These are phyloP conservation scores for Acomys russatus DNA, from an alignment of 2,797 vertebrate genomes.

Conservation along the genomic window DNA sequence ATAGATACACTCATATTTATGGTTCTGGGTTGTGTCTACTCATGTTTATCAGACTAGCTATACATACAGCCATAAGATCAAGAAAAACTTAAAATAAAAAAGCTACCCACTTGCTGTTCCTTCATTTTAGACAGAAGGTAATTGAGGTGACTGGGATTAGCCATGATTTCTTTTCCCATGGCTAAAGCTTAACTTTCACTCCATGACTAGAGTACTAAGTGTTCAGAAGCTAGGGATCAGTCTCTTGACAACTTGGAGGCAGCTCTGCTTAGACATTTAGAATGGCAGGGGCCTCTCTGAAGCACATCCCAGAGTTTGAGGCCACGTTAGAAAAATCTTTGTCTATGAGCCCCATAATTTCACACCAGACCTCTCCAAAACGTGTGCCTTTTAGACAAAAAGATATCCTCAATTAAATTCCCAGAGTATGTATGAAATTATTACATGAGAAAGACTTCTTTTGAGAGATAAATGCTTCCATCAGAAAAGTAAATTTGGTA, in stretches of 20 bases:
- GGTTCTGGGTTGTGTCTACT: no score
- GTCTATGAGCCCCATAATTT: constrained; percentile 65
- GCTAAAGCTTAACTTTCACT: constrained; percentile 81
- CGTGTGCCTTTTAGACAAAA: constrained; percentile 83
- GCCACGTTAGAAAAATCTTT: constrained; percentile 43
- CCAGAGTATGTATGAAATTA: constrained; percentile 70
- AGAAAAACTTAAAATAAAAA: constrained; percentile 29
- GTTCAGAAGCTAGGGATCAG: constrained; percentile 79
- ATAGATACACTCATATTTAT: not conserved
- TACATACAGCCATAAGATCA: constrained; percentile 7
- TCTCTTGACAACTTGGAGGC: constrained; percentile 72
- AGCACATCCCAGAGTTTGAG: constrained; percentile 74
- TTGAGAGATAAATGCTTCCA: constrained; percentile 76
- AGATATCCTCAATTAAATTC: constrained; percentile 78
- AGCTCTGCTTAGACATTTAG: constrained; percentile 81
- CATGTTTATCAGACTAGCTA: not conserved
- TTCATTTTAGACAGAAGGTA: constrained; percentile 58
- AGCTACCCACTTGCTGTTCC: not conserved
- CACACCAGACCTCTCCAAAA: constrained; percentile 84
- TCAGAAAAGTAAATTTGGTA: constrained; percentile 78
- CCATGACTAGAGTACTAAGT: constrained; percentile 83
- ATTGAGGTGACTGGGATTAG: no score
- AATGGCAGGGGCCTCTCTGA: constrained; percentile 77
- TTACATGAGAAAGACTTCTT: constrained; percentile 74
- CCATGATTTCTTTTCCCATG: constrained; percentile 61